Evolutionary conservation across 2,113 vertebrate species (phyloP), one percentile per base, ranked within the genome.

Genomic region (Archocentrus centrarchus): DNA sequence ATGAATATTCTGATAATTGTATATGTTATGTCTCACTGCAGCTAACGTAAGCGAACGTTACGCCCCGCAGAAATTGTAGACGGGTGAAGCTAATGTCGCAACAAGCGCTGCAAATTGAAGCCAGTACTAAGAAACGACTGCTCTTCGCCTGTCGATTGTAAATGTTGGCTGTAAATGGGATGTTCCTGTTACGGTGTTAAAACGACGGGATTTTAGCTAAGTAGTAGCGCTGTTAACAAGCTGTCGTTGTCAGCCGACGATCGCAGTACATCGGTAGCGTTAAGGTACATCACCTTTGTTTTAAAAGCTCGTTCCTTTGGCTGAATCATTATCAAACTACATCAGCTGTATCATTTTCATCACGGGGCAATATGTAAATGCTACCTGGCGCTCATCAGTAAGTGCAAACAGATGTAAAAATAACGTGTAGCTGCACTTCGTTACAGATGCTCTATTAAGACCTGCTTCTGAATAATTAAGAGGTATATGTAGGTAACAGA

Each of bases 21-120:
- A 7, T 14, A 17, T 14, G 35, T 18, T n/a, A 17, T 75, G 14
- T 30, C 7, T 70, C 3, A 27, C 30, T 80, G 47, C 50, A 41
- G 79, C 78, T 77, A 66, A 35, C 47, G 57, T 15, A 81, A 55
- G 79, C 75, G 66, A 41, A 58, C 24, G 87, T 79, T 89, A 78
- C 86, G 86, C 81, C 87, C 82, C 75, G 81, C 11, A 80, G 66
- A 39, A 37, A 47, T 27, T 30, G 39, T 18, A 55, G 81, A 11
- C 68, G 57, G 59, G 44, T 53, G 58, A 9, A 70, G 73, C 57
- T 82, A 76, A 13, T 50, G 13, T 59, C 22, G 32, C 55, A 59
- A 70, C 32, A 85, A 80, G 59, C 62, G 82, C 79, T 85, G 82
- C 61, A 37, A 22, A 44, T 76, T 17, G 30, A 22, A 24, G 7